phyloP scores from a whole-genome alignment of 2,113 vertebrate genomes.

The Steatornis caripensis region DNA sequence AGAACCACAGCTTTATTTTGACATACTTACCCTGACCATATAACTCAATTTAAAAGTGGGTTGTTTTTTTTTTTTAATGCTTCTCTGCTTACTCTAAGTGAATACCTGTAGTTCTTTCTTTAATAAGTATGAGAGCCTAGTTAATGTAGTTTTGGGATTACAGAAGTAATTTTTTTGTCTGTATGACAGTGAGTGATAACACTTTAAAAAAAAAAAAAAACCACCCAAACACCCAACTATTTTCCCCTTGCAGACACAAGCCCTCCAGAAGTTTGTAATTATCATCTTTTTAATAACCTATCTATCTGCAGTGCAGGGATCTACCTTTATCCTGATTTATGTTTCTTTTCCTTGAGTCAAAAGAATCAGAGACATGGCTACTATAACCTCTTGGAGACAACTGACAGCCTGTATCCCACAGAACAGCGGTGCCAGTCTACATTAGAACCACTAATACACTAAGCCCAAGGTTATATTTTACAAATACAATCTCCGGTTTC shows the following conservation, averaged over 20 bases:
- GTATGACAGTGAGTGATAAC: background rate
- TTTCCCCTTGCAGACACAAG: background rate
- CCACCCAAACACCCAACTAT: background rate
- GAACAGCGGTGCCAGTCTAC: background rate
- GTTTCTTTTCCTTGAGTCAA: background rate
- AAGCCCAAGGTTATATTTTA: background rate
- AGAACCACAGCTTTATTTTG: background rate
- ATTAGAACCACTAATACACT: background rate
- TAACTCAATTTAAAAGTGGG: accelerated
- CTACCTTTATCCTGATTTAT: background rate
- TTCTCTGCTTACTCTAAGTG: background rate
- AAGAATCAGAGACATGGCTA: background rate
- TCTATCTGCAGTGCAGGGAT: background rate
- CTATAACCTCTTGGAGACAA: background rate
- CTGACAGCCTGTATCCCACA: background rate
- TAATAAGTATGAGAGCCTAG: background rate
- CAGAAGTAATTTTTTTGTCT: background rate
- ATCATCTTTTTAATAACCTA: background rate
- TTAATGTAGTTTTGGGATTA: background rate
- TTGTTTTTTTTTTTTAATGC: background rate
- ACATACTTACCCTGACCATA: background rate
- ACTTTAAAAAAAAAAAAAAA: background rate
- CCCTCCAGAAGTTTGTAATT: background rate
- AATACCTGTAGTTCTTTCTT: background rate
- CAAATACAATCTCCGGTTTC: no score